A percentile compares a stretch with the other conserved stretches of the same genome.
Evolutionary conservation across 2,888 invertebrate species (phyloP).

Genomic region (Hemistola chrysoprasaria): DNA sequence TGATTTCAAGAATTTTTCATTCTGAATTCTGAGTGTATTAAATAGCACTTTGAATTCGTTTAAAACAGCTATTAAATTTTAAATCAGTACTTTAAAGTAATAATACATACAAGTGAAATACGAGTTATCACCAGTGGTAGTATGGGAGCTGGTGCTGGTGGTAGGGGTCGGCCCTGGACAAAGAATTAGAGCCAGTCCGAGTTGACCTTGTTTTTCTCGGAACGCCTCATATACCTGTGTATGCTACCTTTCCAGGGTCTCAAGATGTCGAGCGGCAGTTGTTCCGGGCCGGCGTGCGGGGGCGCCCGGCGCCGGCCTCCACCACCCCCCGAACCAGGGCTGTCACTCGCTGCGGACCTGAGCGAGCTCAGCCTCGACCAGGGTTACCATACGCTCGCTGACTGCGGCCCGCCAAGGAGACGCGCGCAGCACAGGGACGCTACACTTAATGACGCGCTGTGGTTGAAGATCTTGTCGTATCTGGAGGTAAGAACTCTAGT

Average conservation of each 20-base stretch:
- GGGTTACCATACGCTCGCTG: constrained; percentile 90
- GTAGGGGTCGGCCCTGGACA: too few relatives aligned
- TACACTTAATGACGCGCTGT: constrained; percentile 65
- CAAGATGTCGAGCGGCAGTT: constrained; percentile 69
- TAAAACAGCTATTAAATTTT: too few relatives aligned
- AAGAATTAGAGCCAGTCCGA: too few relatives aligned
- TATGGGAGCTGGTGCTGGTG: too few relatives aligned
- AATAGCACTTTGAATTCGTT: too few relatives aligned
- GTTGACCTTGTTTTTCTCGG: too few relatives aligned
- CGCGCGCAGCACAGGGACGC: constrained; percentile 51
- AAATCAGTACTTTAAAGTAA: too few relatives aligned
- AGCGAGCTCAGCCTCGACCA: constrained; percentile 87
- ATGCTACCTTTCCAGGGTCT: constrained; percentile 54
- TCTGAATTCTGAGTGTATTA: too few relatives aligned
- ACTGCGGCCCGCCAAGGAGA: constrained; percentile 82
- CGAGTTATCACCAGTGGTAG: too few relatives aligned
- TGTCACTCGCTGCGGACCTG: constrained; percentile 70
- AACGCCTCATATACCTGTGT: too few relatives aligned
- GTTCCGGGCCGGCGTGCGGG: constrained; percentile 69
- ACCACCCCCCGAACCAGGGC: constrained; percentile 70
- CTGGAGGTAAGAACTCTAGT: constrained; percentile 67
- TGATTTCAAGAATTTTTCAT: too few relatives aligned
- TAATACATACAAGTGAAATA: too few relatives aligned
- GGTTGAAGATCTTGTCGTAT: constrained; percentile 68
- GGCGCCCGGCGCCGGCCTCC: constrained; percentile 70